Evolutionary conservation across 2,797 vertebrate species (phyloP).

Genomic region (Holocentrus rufus): DNA sequence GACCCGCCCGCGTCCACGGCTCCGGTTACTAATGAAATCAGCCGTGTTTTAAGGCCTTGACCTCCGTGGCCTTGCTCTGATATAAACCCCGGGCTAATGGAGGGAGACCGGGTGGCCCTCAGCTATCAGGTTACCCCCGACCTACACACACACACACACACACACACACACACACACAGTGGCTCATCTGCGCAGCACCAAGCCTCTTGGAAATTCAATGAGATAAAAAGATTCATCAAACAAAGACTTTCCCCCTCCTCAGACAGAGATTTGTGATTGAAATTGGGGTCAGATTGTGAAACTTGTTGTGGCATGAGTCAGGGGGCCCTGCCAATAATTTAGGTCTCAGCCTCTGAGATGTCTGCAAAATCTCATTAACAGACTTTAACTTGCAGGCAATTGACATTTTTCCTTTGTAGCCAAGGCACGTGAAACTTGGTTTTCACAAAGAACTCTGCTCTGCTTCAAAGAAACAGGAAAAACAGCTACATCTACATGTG

Average conservation of each 20-base stretch:
- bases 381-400: not conserved
- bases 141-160: too few relatives aligned
- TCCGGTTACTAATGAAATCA: constrained; percentile 56
- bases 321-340: not conserved
- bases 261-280: constrained; percentile 39
- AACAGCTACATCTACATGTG: too few relatives aligned
- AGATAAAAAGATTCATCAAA: constrained; percentile 57
- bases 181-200: constrained; percentile 36
- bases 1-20: constrained; percentile 28
- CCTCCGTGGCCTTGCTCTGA: constrained; percentile 26
- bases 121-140: constrained; percentile 12
- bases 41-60: constrained; percentile 28
- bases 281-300: constrained; percentile 44
- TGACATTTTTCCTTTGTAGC: not conserved
- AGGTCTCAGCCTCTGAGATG: constrained; percentile 11
- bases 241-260: constrained; percentile 53
- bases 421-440: not conserved
- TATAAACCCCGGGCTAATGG: constrained; percentile 38
- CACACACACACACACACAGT: constrained; percentile 29
- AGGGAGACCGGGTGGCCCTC: constrained; percentile 1
- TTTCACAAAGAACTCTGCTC: too few relatives aligned
- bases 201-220: constrained; percentile 50
- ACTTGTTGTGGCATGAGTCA: constrained; percentile 13
- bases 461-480: too few relatives aligned
- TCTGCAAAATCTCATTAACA: not conserved